Percentiles rank a stretch among this genome's conserved stretches.
phyloP scores from a whole-genome alignment of 1,140 invertebrate genomes.

The Brachystomella parvula region DNA sequence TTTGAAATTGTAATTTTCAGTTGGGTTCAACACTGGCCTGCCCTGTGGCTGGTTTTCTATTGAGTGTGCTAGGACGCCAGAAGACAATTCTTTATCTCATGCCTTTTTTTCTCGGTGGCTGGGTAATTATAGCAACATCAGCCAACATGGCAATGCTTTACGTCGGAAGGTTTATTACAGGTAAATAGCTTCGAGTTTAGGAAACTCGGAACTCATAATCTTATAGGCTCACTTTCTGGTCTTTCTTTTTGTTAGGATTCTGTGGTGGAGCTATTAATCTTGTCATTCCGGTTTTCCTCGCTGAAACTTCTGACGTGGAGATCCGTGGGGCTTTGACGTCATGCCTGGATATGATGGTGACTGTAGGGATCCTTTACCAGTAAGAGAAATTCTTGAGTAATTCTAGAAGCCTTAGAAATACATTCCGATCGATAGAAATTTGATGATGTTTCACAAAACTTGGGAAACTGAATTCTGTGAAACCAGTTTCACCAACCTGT shows the following conservation, averaged over 20 bases:
- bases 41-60: constrained; percentile 59
- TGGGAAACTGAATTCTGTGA: too few species aligned
- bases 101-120: constrained; percentile 64
- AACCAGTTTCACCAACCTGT: not conserved
- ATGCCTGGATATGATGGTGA: constrained; percentile 67
- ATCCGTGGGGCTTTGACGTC: constrained; percentile 72
- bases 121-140: constrained; percentile 63
- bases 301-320: constrained; percentile 67
- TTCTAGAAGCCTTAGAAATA: too few species aligned
- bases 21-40: constrained; percentile 65
- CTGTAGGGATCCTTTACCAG: constrained; percentile 60
- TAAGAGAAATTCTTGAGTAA: constrained; percentile 52
- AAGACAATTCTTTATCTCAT: constrained; percentile 60
- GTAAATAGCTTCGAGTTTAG: constrained; percentile 42
- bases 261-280: constrained; percentile 53
- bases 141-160: constrained; percentile 47
- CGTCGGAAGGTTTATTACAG: constrained; percentile 56
- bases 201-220: not conserved
- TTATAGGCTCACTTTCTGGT: too few species aligned
- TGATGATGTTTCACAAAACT: too few species aligned
- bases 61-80: constrained; percentile 67
- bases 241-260: constrained; percentile 18
- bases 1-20: too few species aligned
- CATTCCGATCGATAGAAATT: too few species aligned
- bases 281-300: constrained; percentile 68